Conservation (phyloP, 2,797 vertebrate genomes). For the Sitta carolinensis region DNA sequence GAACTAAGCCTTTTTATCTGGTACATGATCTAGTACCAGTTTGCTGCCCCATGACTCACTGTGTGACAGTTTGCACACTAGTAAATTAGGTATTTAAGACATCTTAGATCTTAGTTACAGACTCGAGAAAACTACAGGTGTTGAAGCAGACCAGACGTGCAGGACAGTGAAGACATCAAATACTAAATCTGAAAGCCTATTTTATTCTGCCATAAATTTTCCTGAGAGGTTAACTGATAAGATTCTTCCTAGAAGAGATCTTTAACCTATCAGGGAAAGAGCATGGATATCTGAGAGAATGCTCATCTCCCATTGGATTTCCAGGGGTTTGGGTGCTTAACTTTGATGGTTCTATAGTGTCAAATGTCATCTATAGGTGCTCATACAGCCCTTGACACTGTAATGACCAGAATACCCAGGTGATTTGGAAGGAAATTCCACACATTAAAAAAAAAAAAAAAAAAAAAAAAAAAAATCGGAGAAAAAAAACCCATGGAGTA, state of each 20-base stretch:
- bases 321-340: not conserved
- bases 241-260: not conserved
- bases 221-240: not conserved
- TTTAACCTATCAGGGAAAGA: not conserved
- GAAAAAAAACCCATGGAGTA: accelerated
- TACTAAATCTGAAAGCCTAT: not conserved
- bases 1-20: not conserved
- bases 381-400: not conserved
- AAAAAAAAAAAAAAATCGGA: not conserved
- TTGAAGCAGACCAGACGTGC: not conserved
- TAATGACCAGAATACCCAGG: not conserved
- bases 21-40: not conserved
- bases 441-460: not conserved
- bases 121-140: accelerated
- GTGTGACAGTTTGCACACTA: not conserved
- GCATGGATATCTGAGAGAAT: not conserved
- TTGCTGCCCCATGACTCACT: not conserved
- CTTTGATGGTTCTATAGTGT: not conserved
- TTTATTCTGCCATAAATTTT: not conserved
- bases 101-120: not conserved
- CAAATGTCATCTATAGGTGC: not conserved
- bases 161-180: not conserved
- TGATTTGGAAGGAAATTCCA: conserved; percentile 31
- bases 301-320: not conserved
- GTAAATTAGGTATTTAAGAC: not conserved